phyloP scores from a whole-genome alignment of 2,797 vertebrate genomes.

The Labroides dimidiatus region DNA sequence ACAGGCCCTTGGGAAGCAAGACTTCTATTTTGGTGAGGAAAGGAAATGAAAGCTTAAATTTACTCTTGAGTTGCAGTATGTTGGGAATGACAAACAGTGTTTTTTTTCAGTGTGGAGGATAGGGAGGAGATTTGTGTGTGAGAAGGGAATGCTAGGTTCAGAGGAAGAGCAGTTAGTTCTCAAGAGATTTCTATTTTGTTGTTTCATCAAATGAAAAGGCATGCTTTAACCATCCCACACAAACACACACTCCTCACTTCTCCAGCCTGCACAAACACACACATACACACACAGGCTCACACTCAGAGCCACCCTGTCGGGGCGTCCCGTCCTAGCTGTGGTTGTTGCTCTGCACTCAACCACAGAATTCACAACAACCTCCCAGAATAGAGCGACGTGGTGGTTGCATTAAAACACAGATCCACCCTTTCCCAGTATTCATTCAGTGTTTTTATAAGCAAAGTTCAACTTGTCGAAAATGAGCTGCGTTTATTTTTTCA shows the following conservation, averaged over 20 bases:
- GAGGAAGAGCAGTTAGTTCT: conserved; percentile 63
- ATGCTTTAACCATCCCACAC: conserved; percentile 65
- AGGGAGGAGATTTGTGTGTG: conserved; percentile 47
- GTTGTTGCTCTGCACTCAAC: conserved; percentile 73
- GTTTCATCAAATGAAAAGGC: conserved; percentile 73
- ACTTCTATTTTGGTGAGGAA: conserved; percentile 27
- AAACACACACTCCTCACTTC: conserved; percentile 29
- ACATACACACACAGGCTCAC: conserved; percentile 45
- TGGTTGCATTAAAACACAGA: conserved; percentile 69
- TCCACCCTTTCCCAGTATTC: conserved; percentile 78
- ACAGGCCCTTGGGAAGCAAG: conserved; percentile 22
- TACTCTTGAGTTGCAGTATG: conserved; percentile 9
- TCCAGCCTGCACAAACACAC: not conserved
- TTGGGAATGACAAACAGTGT: conserved; percentile 28
- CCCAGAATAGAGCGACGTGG: conserved; percentile 78
- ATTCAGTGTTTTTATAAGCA: conserved; percentile 69
- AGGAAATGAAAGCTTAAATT: conserved; percentile 27
- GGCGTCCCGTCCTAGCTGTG: conserved; percentile 69
- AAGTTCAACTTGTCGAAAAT: conserved; percentile 66
- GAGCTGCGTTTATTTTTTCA: conserved; percentile 27
- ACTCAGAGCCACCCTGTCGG: conserved; percentile 68
- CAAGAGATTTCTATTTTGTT: conserved; percentile 75
- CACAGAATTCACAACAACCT: conserved; percentile 82
- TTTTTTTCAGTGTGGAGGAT: conserved; percentile 28
- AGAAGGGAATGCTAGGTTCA: conserved; percentile 58